Base-by-base conservation (phyloP, 1,140 invertebrate genomes). In the Sarcophaga bullata region DNA sequence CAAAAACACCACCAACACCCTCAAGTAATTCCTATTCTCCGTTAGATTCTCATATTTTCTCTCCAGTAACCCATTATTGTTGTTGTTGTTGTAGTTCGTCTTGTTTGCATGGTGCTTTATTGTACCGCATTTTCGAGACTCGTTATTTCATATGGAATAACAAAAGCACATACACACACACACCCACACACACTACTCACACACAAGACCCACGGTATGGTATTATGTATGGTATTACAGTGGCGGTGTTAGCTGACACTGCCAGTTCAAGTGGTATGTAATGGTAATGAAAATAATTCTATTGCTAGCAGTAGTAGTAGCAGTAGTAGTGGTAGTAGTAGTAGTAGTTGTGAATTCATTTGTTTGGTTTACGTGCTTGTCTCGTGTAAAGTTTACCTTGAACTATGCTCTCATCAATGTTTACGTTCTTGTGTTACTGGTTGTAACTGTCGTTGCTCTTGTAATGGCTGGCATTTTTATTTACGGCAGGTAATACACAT, bases 341-440 rank as follows among this genome's bases (percentile, higher is more conserved):
- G n/a, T 3, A 68, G 62, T 25, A 68, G 17, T 9, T 37, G 25
- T 76, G 1, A 2, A 73, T 76, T 76, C 47, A 48, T 17, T 17
- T 49, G 48, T 17, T 17, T 17, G n/a, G 48, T 17, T 3, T 47
- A 49, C 73, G 73, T 76, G 73, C 73, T 8, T 76, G 73, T 76
- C 73, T 76, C 47, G 73, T 17, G 73, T 6, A 76, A 49, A 76
- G 17, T 49, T 76, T 76, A 76, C 73, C 73, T 76, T 76, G 73
- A 76, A 76, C 47, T 76, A 76, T 17, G 49, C 73, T 15, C 46
- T 47, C 47, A 4, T 47, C 3, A 47, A 75, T 15, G 10, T 19
- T 68, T 19, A 54, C 52, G 15, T 54, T 11, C 52, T 54, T 54
- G 9, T 15, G 10, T 54, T 54, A 54, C 52, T 11, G 52, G 58